These are phyloP conservation scores for Tetragonula clypearis DNA, from an alignment of 1,140 invertebrate species.

Conservation along the genomic window DNA sequence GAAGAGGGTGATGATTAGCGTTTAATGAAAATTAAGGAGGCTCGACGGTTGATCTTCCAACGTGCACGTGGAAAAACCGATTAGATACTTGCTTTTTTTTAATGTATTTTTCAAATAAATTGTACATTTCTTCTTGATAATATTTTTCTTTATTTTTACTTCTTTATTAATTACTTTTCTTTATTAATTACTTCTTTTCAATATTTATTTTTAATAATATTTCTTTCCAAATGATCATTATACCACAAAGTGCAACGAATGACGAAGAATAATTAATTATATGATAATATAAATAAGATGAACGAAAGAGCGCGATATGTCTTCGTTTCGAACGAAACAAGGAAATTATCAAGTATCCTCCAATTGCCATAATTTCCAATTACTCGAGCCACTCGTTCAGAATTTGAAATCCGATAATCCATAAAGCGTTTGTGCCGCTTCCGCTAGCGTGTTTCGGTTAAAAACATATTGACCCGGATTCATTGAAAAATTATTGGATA, in stretches of 20 bases:
- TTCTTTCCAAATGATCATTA: too few relatives aligned
- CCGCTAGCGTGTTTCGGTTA: not conserved
- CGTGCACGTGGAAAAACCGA: too few relatives aligned
- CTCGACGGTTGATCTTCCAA: not conserved
- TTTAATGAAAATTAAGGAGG: not conserved
- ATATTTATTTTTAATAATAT: too few relatives aligned
- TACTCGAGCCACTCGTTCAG: not conserved
- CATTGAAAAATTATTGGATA: not conserved
- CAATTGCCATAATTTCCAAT: not conserved
- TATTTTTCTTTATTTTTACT: too few relatives aligned
- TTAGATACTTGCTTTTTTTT: too few relatives aligned
- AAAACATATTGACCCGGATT: not conserved
- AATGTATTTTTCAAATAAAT: too few relatives aligned
- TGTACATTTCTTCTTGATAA: too few relatives aligned
- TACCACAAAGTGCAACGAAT: too few relatives aligned
- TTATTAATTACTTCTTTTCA: too few relatives aligned
- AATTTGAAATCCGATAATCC: not conserved
- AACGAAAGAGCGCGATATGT: not conserved
- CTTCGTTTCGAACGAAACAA: not conserved
- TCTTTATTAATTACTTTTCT: too few relatives aligned
- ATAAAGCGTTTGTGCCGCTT: not conserved
- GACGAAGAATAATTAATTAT: too few relatives aligned
- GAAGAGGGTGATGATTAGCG: not conserved
- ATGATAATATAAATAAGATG: too few relatives aligned
- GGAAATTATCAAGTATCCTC: not conserved